Evolutionary conservation across 30 jellyfish, hydroid and myxozoan genomes (phyloP), one percentile per base, ranked within the genome.

Genomic region (Turritopsis rubra): DNA sequence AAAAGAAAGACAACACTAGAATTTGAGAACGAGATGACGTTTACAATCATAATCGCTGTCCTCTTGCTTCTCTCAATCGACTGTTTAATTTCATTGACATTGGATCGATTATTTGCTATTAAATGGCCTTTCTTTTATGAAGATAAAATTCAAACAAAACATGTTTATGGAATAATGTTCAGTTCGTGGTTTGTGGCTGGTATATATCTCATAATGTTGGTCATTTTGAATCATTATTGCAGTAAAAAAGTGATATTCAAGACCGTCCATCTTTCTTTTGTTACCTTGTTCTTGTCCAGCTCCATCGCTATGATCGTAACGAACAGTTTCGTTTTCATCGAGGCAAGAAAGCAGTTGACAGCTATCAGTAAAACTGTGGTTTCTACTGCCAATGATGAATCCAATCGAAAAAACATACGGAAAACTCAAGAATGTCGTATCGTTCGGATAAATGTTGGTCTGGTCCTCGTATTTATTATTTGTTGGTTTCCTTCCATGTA

Each of bases 401-500:
- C 77, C 28, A 27, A 68, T 17, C 77, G 21, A 8, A 68, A 68
- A 68, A 68, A 68, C 30, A 68, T 7, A 16, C 21, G 8, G 30
- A 68, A 27, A 27, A 23, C 28, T 68, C 28, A 68, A 68, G 77
- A 68, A 68, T 68, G 77, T 27, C 28, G 77, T 1, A 23, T 68
- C 9, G 77, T 68, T 68, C 77, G 77, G 9, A 68, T 68, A 68
- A 68, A 27, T 27, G 30, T 68, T 23, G 30, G 77, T 27, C 9
- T 68, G 77, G 77, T 68, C 31, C 30, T 68, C 9, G 9, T 27
- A 68, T 68, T 68, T 68, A 22, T 68, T 8, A 7, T 68, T 8
- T 68, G 28, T 68, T 68, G 77, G 77, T 68, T 68, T n/a, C 77
- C 77, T 68, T 68, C 77, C 19, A 27, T 68, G 77, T 1, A n/a